phyloP scores from a whole-genome alignment of 2,113 vertebrate species.

The Protobothrops mucrosquamatus region DNA sequence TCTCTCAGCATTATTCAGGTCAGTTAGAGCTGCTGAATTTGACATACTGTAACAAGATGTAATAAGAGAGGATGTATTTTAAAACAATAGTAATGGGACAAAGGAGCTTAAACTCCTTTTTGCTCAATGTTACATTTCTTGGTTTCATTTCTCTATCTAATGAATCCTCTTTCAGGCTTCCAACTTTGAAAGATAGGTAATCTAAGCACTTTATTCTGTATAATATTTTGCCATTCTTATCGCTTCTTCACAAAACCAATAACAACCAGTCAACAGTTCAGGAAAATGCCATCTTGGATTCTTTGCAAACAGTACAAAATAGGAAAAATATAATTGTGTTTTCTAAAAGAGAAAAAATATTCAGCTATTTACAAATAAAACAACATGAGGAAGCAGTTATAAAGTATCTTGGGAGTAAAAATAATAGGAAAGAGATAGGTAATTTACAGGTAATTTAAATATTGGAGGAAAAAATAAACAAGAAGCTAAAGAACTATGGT shows the following conservation, averaged over 20 bases:
- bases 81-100: not conserved
- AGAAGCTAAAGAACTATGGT: not conserved
- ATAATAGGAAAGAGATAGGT: conserved; percentile 14
- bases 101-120: not conserved
- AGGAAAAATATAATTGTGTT: conserved; percentile 22
- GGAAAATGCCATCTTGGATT: conserved; percentile 35
- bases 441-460: conserved; percentile 3
- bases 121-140: not conserved
- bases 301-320: conserved; percentile 27
- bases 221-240: conserved; percentile 21
- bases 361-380: conserved; percentile 48
- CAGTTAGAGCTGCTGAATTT: not conserved
- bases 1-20: not conserved
- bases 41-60: not conserved
- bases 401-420: conserved; percentile 14
- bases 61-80: not conserved
- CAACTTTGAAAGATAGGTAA: not conserved
- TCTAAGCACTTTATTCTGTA: conserved; percentile 9
- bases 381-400: conserved; percentile 26
- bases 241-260: conserved; percentile 18
- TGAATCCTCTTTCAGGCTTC: not conserved
- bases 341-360: conserved; percentile 41
- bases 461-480: conserved; percentile 10
- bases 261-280: conserved; percentile 14
- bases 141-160: not conserved